Conservation (phyloP, 2,888 invertebrate species). For the Drosophila hawaiiensis region DNA sequence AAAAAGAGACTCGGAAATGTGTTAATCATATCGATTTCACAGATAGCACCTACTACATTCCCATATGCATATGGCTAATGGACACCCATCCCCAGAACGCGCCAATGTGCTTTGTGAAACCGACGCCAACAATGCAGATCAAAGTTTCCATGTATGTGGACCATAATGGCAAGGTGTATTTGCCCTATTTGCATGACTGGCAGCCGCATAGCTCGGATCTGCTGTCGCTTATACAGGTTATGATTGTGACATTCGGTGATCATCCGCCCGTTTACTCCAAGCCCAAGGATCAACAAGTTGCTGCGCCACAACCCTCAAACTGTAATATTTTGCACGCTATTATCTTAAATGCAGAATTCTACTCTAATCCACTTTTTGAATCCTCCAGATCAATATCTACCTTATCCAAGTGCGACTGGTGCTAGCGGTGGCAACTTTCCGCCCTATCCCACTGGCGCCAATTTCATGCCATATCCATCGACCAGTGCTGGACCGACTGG, state of each 20-base stretch:
- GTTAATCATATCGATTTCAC: conserved; percentile 23
- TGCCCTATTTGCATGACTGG: conserved; percentile 99
- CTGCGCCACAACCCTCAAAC: conserved; percentile 86
- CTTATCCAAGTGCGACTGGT: conserved; percentile 86
- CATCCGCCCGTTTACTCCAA: conserved; percentile 96
- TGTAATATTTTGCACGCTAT: conserved; percentile 60
- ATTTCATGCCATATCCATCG: conserved; percentile 85
- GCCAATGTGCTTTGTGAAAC: conserved; percentile 97
- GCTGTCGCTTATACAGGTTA: conserved; percentile 94
- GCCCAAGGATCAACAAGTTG: conserved; percentile 86
- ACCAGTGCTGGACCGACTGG: conserved; percentile 72
- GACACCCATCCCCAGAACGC: conserved; percentile 99
- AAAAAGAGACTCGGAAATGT: background rate
- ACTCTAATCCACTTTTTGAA: background rate
- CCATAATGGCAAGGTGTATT: conserved; percentile 96
- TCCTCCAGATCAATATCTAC: conserved; percentile 85
- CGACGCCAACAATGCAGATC: conserved; percentile 97
- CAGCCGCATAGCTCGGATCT: conserved; percentile 92
- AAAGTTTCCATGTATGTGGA: conserved; percentile 98
- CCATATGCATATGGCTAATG: conserved; percentile 97
- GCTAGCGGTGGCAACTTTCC: conserved; percentile 84
- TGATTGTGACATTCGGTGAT: conserved; percentile 97
- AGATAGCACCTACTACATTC: conserved; percentile 96
- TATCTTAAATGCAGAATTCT: background rate
- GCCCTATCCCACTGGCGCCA: conserved; percentile 83